Evolutionary conservation across 1,140 invertebrate species (phyloP).

Genomic region (Leptopilina boulardi): DNA sequence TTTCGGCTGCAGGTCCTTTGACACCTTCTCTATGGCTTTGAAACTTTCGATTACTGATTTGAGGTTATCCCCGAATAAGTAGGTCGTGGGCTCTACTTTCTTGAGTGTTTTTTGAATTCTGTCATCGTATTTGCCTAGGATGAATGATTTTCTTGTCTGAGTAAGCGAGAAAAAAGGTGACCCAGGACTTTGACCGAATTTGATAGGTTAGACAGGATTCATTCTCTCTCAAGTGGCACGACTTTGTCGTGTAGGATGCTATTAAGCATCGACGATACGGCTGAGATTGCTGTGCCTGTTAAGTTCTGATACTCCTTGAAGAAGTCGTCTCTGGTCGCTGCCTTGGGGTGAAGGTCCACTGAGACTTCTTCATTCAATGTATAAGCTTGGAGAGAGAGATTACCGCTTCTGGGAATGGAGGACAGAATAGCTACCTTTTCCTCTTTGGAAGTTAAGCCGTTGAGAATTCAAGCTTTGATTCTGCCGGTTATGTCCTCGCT

Average conservation of each 20-base stretch:
- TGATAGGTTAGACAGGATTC: no score
- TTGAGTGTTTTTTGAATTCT: no score
- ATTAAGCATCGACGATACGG: no score
- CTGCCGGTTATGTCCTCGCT: no score
- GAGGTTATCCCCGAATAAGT: constrained; percentile 3
- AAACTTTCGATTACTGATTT: constrained; percentile 1
- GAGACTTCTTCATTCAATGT: not conserved
- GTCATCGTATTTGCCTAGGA: not conserved
- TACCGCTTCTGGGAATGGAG: not conserved
- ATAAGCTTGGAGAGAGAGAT: not conserved
- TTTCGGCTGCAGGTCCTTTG: constrained; percentile 14
- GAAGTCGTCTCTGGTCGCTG: not conserved
- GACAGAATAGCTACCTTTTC: not conserved
- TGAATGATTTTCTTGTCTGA: no score
- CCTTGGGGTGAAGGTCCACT: not conserved
- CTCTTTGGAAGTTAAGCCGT: not conserved
- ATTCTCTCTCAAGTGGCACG: no score
- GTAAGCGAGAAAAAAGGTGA: no score
- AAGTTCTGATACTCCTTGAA: constrained; percentile 1
- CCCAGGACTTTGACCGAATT: no score
- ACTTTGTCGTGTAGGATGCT: no score
- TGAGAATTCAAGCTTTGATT: no score
- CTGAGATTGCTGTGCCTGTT: not conserved
- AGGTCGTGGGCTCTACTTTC: not conserved
- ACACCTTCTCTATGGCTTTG: constrained; percentile 4